Conservation (phyloP, 2,888 invertebrate genomes). For the Pristionchus exspectatus region DNA sequence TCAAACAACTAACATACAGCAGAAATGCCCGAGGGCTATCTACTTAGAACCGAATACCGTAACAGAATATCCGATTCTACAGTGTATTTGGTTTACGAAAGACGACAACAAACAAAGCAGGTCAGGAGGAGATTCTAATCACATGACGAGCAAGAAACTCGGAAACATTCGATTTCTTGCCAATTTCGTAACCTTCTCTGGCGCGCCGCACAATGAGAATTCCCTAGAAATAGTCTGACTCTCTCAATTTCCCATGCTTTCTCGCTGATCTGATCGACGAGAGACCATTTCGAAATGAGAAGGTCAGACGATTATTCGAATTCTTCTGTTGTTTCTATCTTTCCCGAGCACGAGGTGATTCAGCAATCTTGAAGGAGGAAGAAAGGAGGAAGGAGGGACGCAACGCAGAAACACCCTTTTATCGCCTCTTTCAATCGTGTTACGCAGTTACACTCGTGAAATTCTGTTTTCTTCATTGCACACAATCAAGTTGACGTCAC, state of each 20-base stretch:
- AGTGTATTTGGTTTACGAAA: no score
- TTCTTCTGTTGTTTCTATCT: background rate
- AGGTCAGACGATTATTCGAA: background rate
- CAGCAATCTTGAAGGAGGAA: background rate
- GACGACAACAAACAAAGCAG: background rate
- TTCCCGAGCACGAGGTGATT: background rate
- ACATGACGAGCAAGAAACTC: background rate
- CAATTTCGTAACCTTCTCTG: background rate
- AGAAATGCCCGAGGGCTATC: no score
- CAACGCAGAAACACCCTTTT: background rate
- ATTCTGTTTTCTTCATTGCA: slow-evolving; percentile 1
- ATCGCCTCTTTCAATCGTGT: background rate
- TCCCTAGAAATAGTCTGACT: no score
- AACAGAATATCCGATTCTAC: no score
- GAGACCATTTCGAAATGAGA: no score
- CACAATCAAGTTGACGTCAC: background rate
- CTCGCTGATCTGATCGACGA: no score
- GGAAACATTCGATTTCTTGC: background rate
- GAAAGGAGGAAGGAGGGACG: background rate
- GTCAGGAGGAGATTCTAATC: background rate
- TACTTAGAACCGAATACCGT: background rate
- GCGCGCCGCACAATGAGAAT: background rate
- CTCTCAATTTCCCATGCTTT: no score
- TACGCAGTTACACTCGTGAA: background rate
- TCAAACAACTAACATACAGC: background rate